Evolutionary conservation across 1,140 invertebrate species (phyloP).

Genomic region (Melitaea cinxia): DNA sequence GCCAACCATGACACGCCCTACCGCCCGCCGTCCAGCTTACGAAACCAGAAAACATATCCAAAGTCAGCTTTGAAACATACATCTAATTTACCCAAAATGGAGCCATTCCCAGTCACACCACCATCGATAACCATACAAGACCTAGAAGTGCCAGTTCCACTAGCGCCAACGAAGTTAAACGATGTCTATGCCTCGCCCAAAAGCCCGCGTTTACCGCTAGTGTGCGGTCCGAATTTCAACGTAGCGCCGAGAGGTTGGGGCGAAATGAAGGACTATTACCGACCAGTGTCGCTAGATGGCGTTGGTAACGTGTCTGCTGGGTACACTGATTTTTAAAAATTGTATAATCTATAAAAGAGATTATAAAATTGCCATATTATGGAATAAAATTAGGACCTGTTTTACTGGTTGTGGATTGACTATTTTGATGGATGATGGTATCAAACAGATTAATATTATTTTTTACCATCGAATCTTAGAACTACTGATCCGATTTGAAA

Average conservation of each 20-base stretch:
- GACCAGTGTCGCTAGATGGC: slow-evolving; percentile 86
- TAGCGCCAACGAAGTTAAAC: slow-evolving; percentile 76
- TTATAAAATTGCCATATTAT: too few relatives aligned
- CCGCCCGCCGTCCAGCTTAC: slow-evolving; percentile 75
- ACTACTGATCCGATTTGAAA: too few relatives aligned
- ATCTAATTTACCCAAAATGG: slow-evolving; percentile 74
- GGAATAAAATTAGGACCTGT: too few relatives aligned
- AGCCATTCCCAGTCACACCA: slow-evolving; percentile 72
- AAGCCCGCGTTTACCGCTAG: slow-evolving; percentile 64
- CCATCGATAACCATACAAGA: slow-evolving; percentile 63
- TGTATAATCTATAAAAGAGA: background rate
- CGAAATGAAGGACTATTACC: slow-evolving; percentile 84
- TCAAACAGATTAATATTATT: too few relatives aligned
- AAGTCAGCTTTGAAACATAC: slow-evolving; percentile 79
- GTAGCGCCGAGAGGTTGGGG: slow-evolving; percentile 91
- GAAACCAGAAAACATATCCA: slow-evolving; percentile 72
- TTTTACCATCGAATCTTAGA: too few relatives aligned
- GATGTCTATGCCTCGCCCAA: slow-evolving; percentile 72
- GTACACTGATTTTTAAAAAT: slow-evolving; percentile 84
- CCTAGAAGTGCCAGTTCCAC: slow-evolving; percentile 67
- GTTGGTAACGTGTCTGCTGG: slow-evolving; percentile 61
- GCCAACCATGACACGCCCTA: slow-evolving; percentile 79
- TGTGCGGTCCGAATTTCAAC: slow-evolving; percentile 86
- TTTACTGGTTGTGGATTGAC: background rate
- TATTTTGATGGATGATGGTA: too few relatives aligned